Conservation (phyloP, 2,888 invertebrate genomes). For the Xanthia icteritia region DNA sequence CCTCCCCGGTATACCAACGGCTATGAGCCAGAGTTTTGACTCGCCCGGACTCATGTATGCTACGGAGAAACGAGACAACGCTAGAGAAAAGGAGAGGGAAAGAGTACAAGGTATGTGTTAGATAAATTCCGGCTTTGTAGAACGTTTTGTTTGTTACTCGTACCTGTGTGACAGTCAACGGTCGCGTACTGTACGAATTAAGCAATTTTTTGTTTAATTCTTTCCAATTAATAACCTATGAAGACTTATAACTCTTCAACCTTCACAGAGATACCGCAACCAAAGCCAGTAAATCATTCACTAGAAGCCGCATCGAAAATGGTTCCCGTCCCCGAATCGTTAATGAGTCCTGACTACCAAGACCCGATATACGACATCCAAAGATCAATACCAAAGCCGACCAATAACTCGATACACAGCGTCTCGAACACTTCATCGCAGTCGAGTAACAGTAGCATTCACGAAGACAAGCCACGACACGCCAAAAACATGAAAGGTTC, state of each 20-base stretch:
- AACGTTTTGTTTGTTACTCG: neutral
- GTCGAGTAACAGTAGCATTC: constrained; percentile 82
- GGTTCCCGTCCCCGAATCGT: constrained; percentile 96
- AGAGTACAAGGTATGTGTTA: constrained; percentile 65
- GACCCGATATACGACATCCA: constrained; percentile 88
- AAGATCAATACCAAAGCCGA: constrained; percentile 79
- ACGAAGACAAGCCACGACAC: constrained; percentile 78
- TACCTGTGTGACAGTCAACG: no score
- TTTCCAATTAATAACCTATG: neutral
- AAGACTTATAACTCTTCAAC: neutral
- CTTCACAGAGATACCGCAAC: constrained; percentile 64
- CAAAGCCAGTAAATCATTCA: constrained; percentile 88
- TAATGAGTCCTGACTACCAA: constrained; percentile 95
- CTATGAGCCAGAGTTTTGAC: constrained; percentile 84
- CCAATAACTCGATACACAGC: constrained; percentile 73
- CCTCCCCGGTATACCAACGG: constrained; percentile 69
- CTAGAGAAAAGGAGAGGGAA: constrained; percentile 67
- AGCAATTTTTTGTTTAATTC: neutral
- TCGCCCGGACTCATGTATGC: constrained; percentile 77
- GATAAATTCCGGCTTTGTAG: no score
- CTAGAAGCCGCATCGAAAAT: constrained; percentile 96
- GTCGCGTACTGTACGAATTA: neutral
- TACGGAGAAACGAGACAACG: constrained; percentile 68
- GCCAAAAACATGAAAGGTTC: constrained; percentile 82
- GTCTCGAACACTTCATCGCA: constrained; percentile 76